Percentiles rank a stretch among this genome's conserved stretches.
Conservation (phyloP, 2,888 invertebrate species). For the Sphaerophoria taeniata region DNA sequence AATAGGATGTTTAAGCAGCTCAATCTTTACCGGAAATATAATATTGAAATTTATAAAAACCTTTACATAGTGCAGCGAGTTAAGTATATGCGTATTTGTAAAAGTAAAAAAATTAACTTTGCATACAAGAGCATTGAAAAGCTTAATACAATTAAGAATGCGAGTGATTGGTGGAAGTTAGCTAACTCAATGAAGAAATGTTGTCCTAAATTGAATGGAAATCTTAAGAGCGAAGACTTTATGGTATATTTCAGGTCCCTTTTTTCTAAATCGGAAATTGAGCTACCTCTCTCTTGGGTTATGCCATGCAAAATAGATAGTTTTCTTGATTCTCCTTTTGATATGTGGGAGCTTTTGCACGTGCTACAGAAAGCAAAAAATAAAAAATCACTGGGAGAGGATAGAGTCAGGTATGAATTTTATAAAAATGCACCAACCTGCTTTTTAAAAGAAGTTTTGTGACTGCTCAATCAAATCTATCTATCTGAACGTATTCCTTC, state of each 20-base stretch:
- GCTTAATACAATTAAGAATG: constrained; percentile 23
- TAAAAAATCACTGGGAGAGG: not conserved
- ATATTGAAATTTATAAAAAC: not conserved
- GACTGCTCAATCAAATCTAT: constrained; percentile 7
- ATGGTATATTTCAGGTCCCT: constrained; percentile 13
- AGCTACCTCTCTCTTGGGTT: not conserved
- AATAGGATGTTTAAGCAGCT: constrained; percentile 24
- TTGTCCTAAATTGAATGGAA: not conserved
- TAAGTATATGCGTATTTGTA: not conserved
- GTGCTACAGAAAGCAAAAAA: constrained; percentile 4
- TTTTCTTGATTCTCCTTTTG: constrained; percentile 10
- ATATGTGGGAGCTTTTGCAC: constrained; percentile 1
- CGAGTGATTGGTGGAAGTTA: constrained; percentile 34
- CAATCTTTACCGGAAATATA: constrained; percentile 8
- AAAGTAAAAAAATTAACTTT: constrained; percentile 19
- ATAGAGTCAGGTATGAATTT: constrained; percentile 15
- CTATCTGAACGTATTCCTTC: not conserved
- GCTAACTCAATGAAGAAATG: constrained; percentile 30
- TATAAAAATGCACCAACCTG: constrained; percentile 3
- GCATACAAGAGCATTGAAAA: constrained; percentile 21
- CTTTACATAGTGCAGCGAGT: not conserved
- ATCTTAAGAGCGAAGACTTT: constrained; percentile 4
- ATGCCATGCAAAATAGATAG: constrained; percentile 9
- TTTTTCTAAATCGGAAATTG: constrained; percentile 1
- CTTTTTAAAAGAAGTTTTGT: constrained; percentile 5